Percentiles rank a stretch among this genome's conserved stretches.
Conservation (phyloP, 2,113 vertebrate species). For the Phainopepla nitens region DNA sequence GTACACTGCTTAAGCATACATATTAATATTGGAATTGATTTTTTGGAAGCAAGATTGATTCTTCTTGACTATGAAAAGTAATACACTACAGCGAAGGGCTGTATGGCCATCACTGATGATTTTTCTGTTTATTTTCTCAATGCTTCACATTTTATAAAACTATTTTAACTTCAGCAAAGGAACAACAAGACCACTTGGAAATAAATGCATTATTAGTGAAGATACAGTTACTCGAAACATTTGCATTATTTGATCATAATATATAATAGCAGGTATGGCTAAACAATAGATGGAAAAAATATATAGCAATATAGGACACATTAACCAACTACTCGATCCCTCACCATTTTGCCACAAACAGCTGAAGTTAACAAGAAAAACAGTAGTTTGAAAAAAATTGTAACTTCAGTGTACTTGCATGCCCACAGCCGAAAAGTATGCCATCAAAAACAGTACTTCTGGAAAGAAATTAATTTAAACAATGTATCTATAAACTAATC, state of each 20-base stretch:
- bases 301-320: accelerated
- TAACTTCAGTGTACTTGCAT: not conserved
- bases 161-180: not conserved
- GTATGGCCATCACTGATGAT: not conserved
- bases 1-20: not conserved
- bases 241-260: not conserved
- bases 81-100: not conserved
- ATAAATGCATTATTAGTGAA: not conserved
- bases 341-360: not conserved
- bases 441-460: not conserved
- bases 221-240: not conserved
- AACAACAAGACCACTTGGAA: not conserved
- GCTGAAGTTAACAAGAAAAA: not conserved
- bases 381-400: not conserved
- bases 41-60: not conserved
- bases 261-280: not conserved
- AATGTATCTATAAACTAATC: not conserved
- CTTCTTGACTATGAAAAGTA: not conserved
- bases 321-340: not conserved
- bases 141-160: not conserved
- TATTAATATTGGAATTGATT: not conserved
- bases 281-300: not conserved
- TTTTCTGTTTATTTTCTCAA: not conserved
- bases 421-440: not conserved
- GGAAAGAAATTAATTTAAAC: not conserved